Percentiles rank a stretch among this genome's conserved stretches.
phyloP scores from a whole-genome alignment of 2,888 invertebrate genomes.

The Luperina nickerlii region DNA sequence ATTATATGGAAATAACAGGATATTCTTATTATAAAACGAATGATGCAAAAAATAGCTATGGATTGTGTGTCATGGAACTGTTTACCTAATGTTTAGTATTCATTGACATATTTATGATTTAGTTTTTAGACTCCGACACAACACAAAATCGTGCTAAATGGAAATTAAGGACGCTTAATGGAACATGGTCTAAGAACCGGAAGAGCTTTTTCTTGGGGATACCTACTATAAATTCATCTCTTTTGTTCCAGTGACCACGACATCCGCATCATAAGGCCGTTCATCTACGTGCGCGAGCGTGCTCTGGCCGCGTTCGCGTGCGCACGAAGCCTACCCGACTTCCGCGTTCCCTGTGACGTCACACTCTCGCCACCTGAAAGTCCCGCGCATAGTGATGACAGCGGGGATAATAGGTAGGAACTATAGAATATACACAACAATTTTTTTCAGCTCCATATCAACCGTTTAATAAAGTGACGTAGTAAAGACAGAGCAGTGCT shows the following conservation, averaged over 20 bases:
- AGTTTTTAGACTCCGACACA: not conserved
- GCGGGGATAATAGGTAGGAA: conserved; percentile 66
- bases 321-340: conserved; percentile 93
- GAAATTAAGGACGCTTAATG: not conserved
- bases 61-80: not conserved
- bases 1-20: not conserved
- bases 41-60: not conserved
- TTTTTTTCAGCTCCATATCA: not conserved
- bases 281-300: conserved; percentile 95
- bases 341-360: conserved; percentile 83
- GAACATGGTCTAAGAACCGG: not conserved
- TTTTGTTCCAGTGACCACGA: conserved; percentile 92
- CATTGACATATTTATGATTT: not conserved
- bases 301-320: conserved; percentile 93
- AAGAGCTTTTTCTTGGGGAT: not conserved
- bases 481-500: not conserved
- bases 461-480: not conserved
- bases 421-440: not conserved
- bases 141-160: not conserved
- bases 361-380: conserved; percentile 69
- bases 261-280: conserved; percentile 95
- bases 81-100: no score
- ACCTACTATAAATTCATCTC: not conserved
- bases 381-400: conserved; percentile 68
- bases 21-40: not conserved